Base-by-base conservation (phyloP, 2,888 invertebrate species). In the Eugnorisma glareosa region DNA sequence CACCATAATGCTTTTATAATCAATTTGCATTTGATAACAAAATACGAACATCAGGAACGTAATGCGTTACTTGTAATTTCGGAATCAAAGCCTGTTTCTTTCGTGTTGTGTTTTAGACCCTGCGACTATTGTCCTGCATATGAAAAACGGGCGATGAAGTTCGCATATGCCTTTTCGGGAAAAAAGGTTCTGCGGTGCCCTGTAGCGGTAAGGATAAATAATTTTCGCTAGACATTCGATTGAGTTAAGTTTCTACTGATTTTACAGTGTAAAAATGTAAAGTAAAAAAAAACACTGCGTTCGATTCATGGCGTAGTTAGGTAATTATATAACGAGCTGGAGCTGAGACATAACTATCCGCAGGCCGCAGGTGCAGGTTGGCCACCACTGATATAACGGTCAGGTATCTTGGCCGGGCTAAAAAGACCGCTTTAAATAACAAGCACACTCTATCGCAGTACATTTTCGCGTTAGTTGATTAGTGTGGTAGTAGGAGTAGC, bases 91-190 rank as follows among this genome's bases (percentile, higher is more conserved):
- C n/a, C 37, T 18, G 8, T 59, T 43, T 78, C 24, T 35, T 72
- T 73, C 13, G 21, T 68, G 11, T 80, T 84, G 21, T 68, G 11
- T 80, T 84, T 72, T 79, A 97, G 97, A 67, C 88, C 97, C 1
- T 96, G 97, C 77, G 95, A 95, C 75, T 97, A 97, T 84, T 91
- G 89, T 45, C 95, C 96, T 11, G 90, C 90, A 59, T 93, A 91
- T 75, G 93, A 93, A 77, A 95, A 94, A 84, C 91, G 92, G 45
- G 87, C 94, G 81, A 94, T 97, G 90, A 95, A 94, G 85, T 97
- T 96, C 73, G 90, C 93, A 0, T 94, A 96, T 89, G 91, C 96
- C 84, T 97, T 97, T 78, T 92, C 94, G 13, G 94, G 93, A 2
- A 95, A 95, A 86, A 96, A 96, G 83, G 82, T 90, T 18, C 82